These are phyloP conservation scores for Phalacrocorax carbo DNA, from an alignment of 2,113 vertebrate genomes.

Conservation along the genomic window DNA sequence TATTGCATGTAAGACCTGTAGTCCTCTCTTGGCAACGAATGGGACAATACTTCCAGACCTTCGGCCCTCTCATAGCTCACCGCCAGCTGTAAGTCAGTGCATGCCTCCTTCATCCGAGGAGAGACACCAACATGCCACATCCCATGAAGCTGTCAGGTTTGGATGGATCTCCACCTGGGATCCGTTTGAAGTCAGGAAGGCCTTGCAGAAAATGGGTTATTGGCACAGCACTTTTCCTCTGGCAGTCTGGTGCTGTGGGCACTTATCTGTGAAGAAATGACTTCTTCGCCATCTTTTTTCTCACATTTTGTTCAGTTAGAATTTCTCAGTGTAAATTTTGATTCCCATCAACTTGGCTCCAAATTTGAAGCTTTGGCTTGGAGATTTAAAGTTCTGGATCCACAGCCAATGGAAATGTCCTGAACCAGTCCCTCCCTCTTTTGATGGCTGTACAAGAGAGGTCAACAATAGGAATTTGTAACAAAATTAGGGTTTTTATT, in stretches of 20 bases:
- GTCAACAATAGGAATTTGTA: neutral
- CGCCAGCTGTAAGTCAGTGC: neutral
- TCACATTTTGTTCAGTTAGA: neutral
- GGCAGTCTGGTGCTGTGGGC: neutral
- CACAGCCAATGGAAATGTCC: neutral
- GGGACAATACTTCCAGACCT: neutral
- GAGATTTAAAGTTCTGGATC: neutral
- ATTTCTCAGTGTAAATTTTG: neutral
- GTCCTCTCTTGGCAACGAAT: neutral
- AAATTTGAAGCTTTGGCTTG: neutral
- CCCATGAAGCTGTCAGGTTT: neutral
- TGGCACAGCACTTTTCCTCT: neutral
- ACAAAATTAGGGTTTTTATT: neutral
- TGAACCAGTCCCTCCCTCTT: neutral
- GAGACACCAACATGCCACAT: rapidly evolving
- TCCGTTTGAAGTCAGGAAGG: neutral
- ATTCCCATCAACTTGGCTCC: neutral
- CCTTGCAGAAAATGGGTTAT: neutral
- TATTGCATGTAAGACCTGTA: neutral
- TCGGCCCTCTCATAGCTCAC: neutral
- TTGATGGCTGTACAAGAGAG: neutral
- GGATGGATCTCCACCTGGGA: neutral
- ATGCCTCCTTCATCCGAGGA: neutral
- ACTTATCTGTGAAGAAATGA: neutral
- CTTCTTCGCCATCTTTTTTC: neutral